phyloP scores from a whole-genome alignment of 2,113 vertebrate species.

The Epinephelus fuscoguttatus region DNA sequence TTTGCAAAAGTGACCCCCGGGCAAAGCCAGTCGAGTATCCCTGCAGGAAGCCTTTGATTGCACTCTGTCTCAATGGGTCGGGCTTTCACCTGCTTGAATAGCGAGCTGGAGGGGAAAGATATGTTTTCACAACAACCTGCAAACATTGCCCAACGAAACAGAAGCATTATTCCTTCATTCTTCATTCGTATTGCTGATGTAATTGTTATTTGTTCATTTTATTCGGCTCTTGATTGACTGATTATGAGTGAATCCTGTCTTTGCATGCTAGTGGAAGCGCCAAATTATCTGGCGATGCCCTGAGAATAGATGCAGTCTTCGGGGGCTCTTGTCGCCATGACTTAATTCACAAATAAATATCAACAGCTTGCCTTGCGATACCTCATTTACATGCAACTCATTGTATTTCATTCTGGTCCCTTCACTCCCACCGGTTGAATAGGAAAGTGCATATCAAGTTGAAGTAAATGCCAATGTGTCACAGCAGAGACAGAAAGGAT shows the following conservation, averaged over 20 bases:
- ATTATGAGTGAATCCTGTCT: not conserved
- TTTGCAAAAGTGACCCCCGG: too few relatives aligned
- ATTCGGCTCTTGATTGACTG: not conserved
- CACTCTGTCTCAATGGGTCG: not conserved
- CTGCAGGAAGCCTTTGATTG: not conserved
- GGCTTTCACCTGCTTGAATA: not conserved
- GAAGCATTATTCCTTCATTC: not conserved
- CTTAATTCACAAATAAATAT: constrained; percentile 55
- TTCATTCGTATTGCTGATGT: not conserved
- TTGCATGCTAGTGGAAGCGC: not conserved
- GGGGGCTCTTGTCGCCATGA: constrained; percentile 18
- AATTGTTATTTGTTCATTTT: not conserved
- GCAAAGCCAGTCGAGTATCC: too few relatives aligned
- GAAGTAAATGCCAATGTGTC: constrained; percentile 51
- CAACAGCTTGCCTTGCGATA: constrained; percentile 11
- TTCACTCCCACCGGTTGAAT: constrained; percentile 37
- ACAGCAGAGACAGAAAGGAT: constrained; percentile 24
- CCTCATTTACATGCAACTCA: constrained; percentile 54
- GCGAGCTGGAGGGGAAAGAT: not conserved
- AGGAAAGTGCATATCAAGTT: constrained; percentile 26
- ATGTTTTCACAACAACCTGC: not conserved
- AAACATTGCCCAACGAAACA: not conserved
- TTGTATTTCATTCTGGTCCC: constrained; percentile 35
- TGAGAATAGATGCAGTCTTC: constrained; percentile 15
- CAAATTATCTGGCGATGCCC: not conserved